Base-by-base conservation (phyloP, 2,797 vertebrate genomes). In the Lithobates sylvaticus region DNA sequence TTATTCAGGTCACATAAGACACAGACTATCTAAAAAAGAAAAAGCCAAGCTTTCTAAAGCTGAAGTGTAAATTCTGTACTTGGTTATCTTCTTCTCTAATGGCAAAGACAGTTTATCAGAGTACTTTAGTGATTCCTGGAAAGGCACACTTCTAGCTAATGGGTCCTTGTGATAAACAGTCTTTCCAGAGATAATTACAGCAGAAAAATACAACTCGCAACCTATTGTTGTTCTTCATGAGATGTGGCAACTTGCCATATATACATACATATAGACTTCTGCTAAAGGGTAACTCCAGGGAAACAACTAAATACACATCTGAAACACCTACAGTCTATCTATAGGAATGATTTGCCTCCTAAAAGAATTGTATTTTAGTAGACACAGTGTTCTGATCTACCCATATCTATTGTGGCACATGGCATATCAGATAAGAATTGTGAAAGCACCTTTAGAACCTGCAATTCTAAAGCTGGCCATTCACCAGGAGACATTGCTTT, bases 71-170 rank as follows among this genome's bases (percentile, higher is more conserved):
- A 65, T 65, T 65, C n/a, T 26, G 61, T 65, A 26, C 61, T 26
- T 26, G 21, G 61, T 65, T 65, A 65, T 65, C 61, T 65, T 18
- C 50, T 54, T 65, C 61, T 65, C 61, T 23, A 26, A 64, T 23
- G 23, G 68, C 68, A 29, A 32, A 70, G 26, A 18, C 26, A 29
- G 32, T 70, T 34, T 29, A 70, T 29, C 32, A 34, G 16, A 21
- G 27, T 71, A 18, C 69, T 71, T 34, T 71, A 21, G 32, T 36
- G 29, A 71, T 71, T 71, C 29, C 69, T 34, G 32, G 69, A 71
- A 21, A 71, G 69, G 29, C 15, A 39, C 32, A 71, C 69, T 71
- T 71, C 32, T 71, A 18, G 69, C 69, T 71, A 71, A 71, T 71
- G 69, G 27, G 18, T 71, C 29, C 21, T 15, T 42, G 34, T 74